Percentiles rank a stretch among this genome's conserved stretches.
Conservation (phyloP, 2,888 invertebrate genomes). For the Andrena bucephala region DNA sequence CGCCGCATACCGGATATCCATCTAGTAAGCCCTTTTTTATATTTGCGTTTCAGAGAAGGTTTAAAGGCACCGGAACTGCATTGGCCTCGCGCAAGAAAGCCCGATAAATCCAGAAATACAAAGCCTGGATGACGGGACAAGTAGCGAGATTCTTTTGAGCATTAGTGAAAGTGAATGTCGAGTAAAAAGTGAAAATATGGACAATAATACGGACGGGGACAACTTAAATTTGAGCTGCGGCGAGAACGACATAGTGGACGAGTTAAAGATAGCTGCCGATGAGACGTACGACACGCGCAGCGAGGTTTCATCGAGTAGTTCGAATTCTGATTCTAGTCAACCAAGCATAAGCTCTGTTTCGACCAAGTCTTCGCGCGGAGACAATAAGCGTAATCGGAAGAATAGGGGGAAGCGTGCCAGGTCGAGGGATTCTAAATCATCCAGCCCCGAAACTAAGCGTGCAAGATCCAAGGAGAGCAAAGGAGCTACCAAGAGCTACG, state of each 20-base stretch:
- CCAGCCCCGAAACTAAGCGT: conserved; percentile 83
- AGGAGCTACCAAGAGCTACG: conserved; percentile 89
- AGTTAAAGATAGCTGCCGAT: conserved; percentile 91
- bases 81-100: conserved; percentile 49
- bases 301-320: conserved; percentile 94
- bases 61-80: conserved; percentile 66
- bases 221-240: conserved; percentile 82
- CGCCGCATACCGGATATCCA: conserved; percentile 47
- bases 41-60: conserved; percentile 76
- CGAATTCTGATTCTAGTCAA: conserved; percentile 88
- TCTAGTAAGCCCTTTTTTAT: conserved; percentile 72
- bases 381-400: conserved; percentile 81
- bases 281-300: conserved; percentile 93
- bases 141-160: conserved; percentile 50
- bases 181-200: conserved; percentile 66
- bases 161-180: conserved; percentile 53
- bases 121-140: conserved; percentile 63
- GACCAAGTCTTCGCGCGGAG: conserved; percentile 87
- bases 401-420: conserved; percentile 80
- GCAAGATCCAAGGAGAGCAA: conserved; percentile 83
- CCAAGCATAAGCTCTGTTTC: conserved; percentile 93
- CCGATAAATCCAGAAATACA: conserved; percentile 57
- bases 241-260: conserved; percentile 90
- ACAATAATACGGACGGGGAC: conserved; percentile 79
- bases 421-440: conserved; percentile 81